Conservation (phyloP, 2,888 invertebrate genomes). For the Cryptosula pallasiana region DNA sequence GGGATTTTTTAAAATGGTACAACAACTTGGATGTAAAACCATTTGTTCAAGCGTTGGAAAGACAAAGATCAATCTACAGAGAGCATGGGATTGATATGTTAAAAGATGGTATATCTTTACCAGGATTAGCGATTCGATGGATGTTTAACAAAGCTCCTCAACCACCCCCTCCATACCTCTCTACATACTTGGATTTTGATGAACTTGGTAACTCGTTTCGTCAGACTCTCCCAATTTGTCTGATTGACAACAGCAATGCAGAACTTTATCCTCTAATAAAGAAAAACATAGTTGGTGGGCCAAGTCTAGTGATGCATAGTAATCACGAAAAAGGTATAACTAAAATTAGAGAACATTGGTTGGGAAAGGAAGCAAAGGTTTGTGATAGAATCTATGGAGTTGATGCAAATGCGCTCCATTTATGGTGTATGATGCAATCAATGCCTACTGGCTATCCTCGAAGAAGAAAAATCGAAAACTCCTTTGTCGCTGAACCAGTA, state of each 20-base stretch:
- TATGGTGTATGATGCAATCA: neutral
- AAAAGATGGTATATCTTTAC: neutral
- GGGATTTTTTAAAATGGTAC: neutral
- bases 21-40: neutral
- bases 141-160: neutral
- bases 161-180: too few species aligned
- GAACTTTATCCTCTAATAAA: neutral
- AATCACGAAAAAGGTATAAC: neutral
- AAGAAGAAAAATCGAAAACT: neutral
- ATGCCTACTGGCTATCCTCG: neutral
- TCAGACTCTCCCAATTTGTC: neutral
- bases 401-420: slow-evolving; percentile 2
- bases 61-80: neutral
- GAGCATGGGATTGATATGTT: neutral
- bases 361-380: neutral
- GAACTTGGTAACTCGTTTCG: too few species aligned
- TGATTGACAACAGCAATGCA: neutral
- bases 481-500: neutral
- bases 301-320: neutral
- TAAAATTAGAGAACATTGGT: neutral
- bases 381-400: neutral
- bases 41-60: neutral
- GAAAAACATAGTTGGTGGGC: neutral
- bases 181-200: too few species aligned
- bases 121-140: neutral